Conservation (phyloP, 2,888 invertebrate species). For the Prostheceraeus crozeri region DNA sequence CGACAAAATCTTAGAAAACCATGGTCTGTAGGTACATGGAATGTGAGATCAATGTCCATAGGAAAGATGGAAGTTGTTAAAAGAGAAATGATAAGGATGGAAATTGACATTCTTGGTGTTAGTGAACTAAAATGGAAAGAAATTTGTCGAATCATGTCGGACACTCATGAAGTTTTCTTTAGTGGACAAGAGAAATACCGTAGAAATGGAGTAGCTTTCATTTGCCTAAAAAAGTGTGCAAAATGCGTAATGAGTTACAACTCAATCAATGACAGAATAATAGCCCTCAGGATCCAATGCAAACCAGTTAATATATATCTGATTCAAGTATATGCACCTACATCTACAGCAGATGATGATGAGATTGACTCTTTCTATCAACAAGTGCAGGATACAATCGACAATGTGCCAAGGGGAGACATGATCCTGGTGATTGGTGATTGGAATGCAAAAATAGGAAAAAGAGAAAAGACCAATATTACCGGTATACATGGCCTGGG, state of each 20-base stretch:
- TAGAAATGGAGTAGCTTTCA: slow-evolving; percentile 14
- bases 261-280: not conserved
- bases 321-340: not conserved
- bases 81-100: slow-evolving; percentile 6
- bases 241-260: not conserved
- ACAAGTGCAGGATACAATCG: too few relatives aligned
- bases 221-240: not conserved
- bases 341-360: too few relatives aligned
- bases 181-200: not conserved
- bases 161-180: slow-evolving; percentile 5
- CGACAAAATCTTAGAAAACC: not conserved
- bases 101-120: slow-evolving; percentile 2
- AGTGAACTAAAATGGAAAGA: slow-evolving; percentile 17
- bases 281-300: slow-evolving; percentile 3
- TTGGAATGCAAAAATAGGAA: too few relatives aligned
- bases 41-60: slow-evolving; percentile 5
- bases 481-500: too few relatives aligned
- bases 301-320: not conserved
- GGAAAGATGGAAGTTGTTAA: slow-evolving; percentile 9
- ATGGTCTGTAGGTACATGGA: slow-evolving; percentile 1
- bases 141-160: not conserved
- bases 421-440: too few relatives aligned
- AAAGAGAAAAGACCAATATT: too few relatives aligned
- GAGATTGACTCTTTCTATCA: too few relatives aligned
- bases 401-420: too few relatives aligned